phyloP scores from a whole-genome alignment of 1,140 invertebrate genomes.

The Belonocnema kinseyi region DNA sequence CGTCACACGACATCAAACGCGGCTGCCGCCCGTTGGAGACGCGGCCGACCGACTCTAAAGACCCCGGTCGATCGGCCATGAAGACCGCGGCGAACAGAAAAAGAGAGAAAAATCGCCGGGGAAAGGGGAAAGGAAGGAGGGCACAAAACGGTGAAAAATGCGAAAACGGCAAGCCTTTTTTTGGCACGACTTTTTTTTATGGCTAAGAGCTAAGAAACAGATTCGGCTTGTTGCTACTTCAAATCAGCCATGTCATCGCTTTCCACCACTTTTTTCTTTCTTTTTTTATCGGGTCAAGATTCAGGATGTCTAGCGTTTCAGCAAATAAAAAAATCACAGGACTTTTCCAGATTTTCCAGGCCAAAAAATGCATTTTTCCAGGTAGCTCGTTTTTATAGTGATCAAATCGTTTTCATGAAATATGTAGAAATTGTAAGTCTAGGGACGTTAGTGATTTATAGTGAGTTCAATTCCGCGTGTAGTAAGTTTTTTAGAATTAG shows the following conservation, averaged over 20 bases:
- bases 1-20: conserved; percentile 74
- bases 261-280: too few species aligned
- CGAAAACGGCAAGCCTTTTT: neutral
- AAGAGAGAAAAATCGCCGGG: conserved; percentile 48
- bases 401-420: too few species aligned
- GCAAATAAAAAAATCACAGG: too few species aligned
- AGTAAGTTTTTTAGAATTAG: too few species aligned
- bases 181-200: neutral
- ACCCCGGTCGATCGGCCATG: conserved; percentile 69
- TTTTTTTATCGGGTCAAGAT: too few species aligned
- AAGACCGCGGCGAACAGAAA: conserved; percentile 61
- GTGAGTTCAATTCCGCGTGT: neutral
- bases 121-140: neutral
- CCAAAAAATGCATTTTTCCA: too few species aligned
- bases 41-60: conserved; percentile 70
- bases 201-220: neutral
- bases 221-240: neutral
- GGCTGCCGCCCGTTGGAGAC: conserved; percentile 68
- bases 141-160: conserved; percentile 24
- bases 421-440: too few species aligned
- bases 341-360: too few species aligned
- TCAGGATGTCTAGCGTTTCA: too few species aligned
- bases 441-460: too few species aligned
- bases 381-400: too few species aligned
- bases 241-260: neutral